Evolutionary conservation across 2,797 vertebrate genomes (phyloP).

Genomic region (Notolabrus celidotus): DNA sequence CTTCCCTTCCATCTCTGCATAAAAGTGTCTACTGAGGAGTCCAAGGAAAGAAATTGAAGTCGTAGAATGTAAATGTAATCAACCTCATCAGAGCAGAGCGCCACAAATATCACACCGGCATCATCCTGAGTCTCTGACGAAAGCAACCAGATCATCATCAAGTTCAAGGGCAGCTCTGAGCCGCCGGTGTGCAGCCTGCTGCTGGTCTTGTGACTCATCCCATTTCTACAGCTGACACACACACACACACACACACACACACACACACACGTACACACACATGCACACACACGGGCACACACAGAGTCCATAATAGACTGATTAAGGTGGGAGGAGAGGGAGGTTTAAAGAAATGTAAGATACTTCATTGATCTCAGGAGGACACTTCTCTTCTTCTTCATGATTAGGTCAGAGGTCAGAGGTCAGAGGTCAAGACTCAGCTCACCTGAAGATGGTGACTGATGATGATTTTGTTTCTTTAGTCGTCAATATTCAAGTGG

Average conservation of each 20-base stretch:
- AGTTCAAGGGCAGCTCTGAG: slow-evolving; percentile 22
- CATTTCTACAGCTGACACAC: slow-evolving; percentile 24
- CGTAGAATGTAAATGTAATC: slow-evolving; percentile 27
- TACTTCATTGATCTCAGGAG: slow-evolving; percentile 17
- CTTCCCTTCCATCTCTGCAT: background rate
- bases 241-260: background rate
- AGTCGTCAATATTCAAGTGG: too few relatives aligned
- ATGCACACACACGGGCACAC: too few relatives aligned
- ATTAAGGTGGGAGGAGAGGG: too few relatives aligned
- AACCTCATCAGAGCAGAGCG: background rate
- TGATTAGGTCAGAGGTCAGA: background rate
- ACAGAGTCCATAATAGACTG: background rate
- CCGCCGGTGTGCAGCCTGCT: slow-evolving; percentile 10
- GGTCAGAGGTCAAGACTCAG: slow-evolving; percentile 4
- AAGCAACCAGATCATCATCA: background rate
- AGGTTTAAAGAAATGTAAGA: slow-evolving; percentile 6
- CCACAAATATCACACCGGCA: slow-evolving; percentile 15
- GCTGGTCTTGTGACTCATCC: slow-evolving; percentile 45
- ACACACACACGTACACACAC: background rate
- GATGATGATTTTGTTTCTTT: too few relatives aligned
- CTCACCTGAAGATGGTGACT: background rate
- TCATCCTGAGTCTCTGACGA: background rate
- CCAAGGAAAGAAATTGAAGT: slow-evolving; percentile 5
- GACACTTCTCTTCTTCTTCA: slow-evolving; percentile 5
- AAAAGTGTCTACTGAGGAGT: background rate